Evolutionary conservation across 2,113 vertebrate genomes (phyloP), one percentile per base, ranked within the genome.

Genomic region (Pandion haliaetus): DNA sequence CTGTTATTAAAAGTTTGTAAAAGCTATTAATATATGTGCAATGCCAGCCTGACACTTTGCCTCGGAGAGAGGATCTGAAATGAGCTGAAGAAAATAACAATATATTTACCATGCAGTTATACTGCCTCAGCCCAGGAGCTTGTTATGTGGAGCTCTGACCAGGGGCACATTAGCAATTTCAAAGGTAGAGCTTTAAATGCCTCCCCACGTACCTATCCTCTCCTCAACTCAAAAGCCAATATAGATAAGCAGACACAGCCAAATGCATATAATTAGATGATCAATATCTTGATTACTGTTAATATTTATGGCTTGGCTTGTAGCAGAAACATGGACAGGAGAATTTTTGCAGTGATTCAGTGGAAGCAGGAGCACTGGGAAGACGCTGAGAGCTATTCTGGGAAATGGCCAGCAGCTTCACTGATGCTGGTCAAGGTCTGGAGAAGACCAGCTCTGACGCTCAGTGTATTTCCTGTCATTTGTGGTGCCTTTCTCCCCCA

Each of bases 221-320:
- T 91, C 67, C 81, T 87, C 74, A 58, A 69, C 65, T 69, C 52
- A 36, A 72, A 72, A 94, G 70, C 67, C 94, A 82, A 26, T 55
- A 77, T 7, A 85, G 86, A 93, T 66, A 88, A 96, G 81, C 73
- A 95, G 96, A 69, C 58, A 59, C 40, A 59, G 89, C 26, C 81
- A 96, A 95, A 93, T 86, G 84, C 63, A 86, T 55, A 16, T 44
- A 95, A 93, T 80, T 31, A 95, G 84, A 88, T 82, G 82, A 88
- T 95, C 84, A 70, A 90, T 95, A 95, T 74, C 66, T 77, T 93
- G 84, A 82, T 93, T 95, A 87, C 73, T 85, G 66, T 87, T 91
- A 89, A 82, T 89, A 94, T 93, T 95, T 95, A 94, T 77, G 63
- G 44, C 45, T 72, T 77, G 79, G 63, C 69, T 88, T 81, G 63